These are phyloP conservation scores for Apistogramma diplotaenia DNA, from an alignment of 2,113 vertebrate species.

Conservation along the genomic window DNA sequence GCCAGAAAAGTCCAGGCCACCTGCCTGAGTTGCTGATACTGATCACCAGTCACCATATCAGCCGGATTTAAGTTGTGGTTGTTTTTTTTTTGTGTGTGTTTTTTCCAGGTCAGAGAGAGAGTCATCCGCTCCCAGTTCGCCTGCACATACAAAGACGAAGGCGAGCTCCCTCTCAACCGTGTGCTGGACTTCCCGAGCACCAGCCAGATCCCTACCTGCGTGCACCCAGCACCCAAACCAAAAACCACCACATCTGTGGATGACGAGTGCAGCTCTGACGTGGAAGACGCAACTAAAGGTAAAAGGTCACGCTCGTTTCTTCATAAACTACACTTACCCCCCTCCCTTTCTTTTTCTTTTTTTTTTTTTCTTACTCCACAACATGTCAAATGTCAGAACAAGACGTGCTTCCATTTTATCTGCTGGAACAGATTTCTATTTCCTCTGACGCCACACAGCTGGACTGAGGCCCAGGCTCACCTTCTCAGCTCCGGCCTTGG, in stretches of 20 bases:
- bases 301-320: not conserved
- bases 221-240: conserved; percentile 67
- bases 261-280: not conserved
- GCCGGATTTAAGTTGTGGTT: not conserved
- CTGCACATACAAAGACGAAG: conserved; percentile 86
- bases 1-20: not conserved
- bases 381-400: conserved; percentile 32
- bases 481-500: conserved; percentile 57
- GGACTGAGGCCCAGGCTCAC: conserved; percentile 61
- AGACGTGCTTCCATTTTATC: conserved; percentile 19
- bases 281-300: conserved; percentile 38
- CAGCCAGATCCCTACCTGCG: conserved; percentile 65
- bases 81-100: too few relatives aligned
- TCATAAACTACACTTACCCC: not conserved
- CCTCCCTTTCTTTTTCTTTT: not conserved
- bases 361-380: not conserved
- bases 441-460: conserved; percentile 68
- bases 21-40: not conserved
- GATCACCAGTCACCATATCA: not conserved
- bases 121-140: conserved; percentile 92
- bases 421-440: conserved; percentile 48
- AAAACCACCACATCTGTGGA: not conserved
- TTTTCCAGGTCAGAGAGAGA: conserved; percentile 75
- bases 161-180: conserved; percentile 69
- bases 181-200: conserved; percentile 71